These are phyloP conservation scores for Dromius quadrimaculatus DNA, from an alignment of 2,888 invertebrate genomes.

Conservation along the genomic window DNA sequence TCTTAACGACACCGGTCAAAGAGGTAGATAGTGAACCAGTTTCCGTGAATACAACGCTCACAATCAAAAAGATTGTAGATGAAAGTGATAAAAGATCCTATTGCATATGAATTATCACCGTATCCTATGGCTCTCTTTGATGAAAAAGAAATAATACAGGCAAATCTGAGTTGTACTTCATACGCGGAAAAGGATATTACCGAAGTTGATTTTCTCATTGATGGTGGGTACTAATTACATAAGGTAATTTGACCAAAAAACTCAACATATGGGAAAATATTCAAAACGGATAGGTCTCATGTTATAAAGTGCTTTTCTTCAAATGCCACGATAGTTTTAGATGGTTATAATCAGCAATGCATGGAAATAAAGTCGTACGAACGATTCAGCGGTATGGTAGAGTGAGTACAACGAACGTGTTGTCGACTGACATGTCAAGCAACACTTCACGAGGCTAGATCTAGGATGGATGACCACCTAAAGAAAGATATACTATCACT, in stretches of 20 bases:
- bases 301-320: background rate
- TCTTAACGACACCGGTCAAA: background rate
- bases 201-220: background rate
- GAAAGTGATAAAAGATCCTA: background rate
- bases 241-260: background rate
- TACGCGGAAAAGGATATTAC: background rate
- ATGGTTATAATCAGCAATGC: background rate
- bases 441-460: too few species aligned
- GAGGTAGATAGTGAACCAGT: constrained; percentile 2
- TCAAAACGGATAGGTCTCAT: background rate
- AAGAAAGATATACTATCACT: too few species aligned
- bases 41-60: constrained; percentile 13
- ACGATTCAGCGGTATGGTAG: constrained; percentile 24
- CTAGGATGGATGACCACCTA: too few species aligned
- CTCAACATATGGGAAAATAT: background rate
- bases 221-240: background rate
- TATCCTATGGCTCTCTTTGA: background rate
- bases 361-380: constrained; percentile 39
- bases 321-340: background rate
- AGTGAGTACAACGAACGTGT: too few species aligned
- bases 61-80: constrained; percentile 12
- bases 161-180: background rate
- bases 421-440: too few species aligned
- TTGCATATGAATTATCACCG: background rate
- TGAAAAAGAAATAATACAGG: background rate